A percentile compares a stretch with the other conserved stretches of the same genome.
Evolutionary conservation across 2,888 invertebrate genomes (phyloP).

Genomic region (Pollenia griseotomentosa): DNA sequence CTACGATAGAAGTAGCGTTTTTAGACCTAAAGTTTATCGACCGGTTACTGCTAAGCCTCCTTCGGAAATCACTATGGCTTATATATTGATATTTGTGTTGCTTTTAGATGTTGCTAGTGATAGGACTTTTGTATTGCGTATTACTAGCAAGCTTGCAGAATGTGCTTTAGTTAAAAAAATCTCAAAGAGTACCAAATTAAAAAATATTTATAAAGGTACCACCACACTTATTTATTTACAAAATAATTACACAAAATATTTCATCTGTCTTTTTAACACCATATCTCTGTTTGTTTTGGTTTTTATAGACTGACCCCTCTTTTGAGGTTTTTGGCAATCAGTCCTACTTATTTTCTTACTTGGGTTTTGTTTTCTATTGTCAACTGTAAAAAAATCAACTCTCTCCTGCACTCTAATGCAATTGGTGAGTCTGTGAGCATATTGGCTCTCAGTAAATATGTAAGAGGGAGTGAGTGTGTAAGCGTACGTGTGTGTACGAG

Average conservation of each 20-base stretch:
- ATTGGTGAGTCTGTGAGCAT: constrained; percentile 42
- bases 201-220: no score
- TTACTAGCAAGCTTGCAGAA: no score
- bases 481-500: neutral
- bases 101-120: no score
- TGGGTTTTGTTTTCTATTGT: constrained; percentile 18
- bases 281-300: neutral
- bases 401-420: constrained; percentile 57
- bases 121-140: no score
- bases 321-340: constrained; percentile 41
- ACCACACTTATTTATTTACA: no score
- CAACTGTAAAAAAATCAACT: neutral
- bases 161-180: no score
- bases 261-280: neutral
- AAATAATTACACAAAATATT: neutral
- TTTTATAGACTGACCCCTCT: constrained; percentile 40
- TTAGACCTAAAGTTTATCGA: no score
- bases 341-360: constrained; percentile 17
- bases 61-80: no score
- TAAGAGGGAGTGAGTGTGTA: neutral
- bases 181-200: no score
- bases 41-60: no score
- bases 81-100: no score
- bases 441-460: constrained; percentile 27
- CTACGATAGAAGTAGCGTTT: no score